Base-by-base conservation (phyloP, 2,113 vertebrate genomes). In the Hippolais icterina region DNA sequence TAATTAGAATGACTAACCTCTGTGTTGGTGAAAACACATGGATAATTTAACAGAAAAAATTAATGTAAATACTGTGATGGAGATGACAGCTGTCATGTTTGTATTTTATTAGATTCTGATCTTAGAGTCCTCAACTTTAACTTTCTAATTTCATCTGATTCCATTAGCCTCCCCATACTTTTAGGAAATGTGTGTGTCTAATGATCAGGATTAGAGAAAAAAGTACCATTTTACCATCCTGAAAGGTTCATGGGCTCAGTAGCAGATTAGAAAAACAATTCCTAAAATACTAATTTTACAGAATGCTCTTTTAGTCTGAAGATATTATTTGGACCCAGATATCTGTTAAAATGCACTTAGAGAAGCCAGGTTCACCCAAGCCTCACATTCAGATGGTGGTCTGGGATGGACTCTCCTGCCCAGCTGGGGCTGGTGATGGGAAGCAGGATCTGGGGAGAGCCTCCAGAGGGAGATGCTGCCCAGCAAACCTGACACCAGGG, bases 391-490 rank as follows among this genome's bases (percentile, higher is more conserved):
- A 12, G 71, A 1, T 47, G 35, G 8, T 56, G 50, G 13, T 50
- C 83, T 70, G 21, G 20, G 41, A 5, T 52, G 65, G 11, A 9
- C 23, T 33, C 3, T 66, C 7, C 59, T 44, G 31, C 44, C 66
- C 29, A 9, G 28, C 22, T 25, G 31, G 42, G 35, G 65, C 47
- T 3, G 22, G 42, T 25, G 49, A 14, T 0, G 1, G 25, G 54
- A 37, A 47, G 75, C 50, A 86, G 94, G 63, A 72, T 31, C 4
- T 64, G 6, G 20, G 24, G 28, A 63, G 31, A 87, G 75, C 61
- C 70, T 94, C 78, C 76, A 66, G 79, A 70, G 79, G 85, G 86
- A 94, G 86, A 86, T 70, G 83, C 76, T 95, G 53, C 88, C 66
- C 82, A 41, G 61, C 0, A 0, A 87, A 60, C 50, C 16, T 6